These are phyloP conservation scores for Strongylocentrotus purpuratus DNA, from an alignment of 35 echinoderm and acorn worm species.

Conservation along the genomic window DNA sequence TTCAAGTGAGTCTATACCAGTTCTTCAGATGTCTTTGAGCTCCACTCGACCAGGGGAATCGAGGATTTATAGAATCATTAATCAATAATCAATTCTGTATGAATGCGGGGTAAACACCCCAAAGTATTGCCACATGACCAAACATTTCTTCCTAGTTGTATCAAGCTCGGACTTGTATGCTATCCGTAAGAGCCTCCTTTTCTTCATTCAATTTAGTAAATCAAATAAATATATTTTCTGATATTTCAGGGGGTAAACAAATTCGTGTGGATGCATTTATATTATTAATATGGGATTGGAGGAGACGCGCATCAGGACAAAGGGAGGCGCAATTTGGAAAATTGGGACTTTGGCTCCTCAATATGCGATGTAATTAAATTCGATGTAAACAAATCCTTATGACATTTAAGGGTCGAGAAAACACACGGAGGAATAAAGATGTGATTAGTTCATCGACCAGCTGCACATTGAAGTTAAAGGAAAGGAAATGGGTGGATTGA, in stretches of 20 bases:
- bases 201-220: not conserved
- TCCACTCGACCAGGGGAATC: too few species aligned
- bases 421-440: not conserved
- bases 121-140: too few species aligned
- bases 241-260: not conserved
- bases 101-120: too few species aligned
- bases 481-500: not conserved
- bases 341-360: slow-evolving; percentile 1
- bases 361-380: slow-evolving; percentile 4
- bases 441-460: not conserved
- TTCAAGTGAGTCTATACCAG: too few species aligned
- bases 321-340: not conserved
- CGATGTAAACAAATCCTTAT: not conserved
- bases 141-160: too few species aligned
- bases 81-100: too few species aligned
- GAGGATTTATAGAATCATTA: too few species aligned
- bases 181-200: not conserved
- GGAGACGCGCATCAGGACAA: not conserved
- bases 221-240: not conserved
- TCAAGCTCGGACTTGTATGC: too few species aligned
- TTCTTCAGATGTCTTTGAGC: too few species aligned
- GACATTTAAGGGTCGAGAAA: slow-evolving; percentile 7
- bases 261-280: not conserved
- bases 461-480: not conserved
- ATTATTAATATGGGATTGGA: not conserved